Evolutionary conservation across 2,888 invertebrate species (phyloP).

Genomic region (Pammene aurita): DNA sequence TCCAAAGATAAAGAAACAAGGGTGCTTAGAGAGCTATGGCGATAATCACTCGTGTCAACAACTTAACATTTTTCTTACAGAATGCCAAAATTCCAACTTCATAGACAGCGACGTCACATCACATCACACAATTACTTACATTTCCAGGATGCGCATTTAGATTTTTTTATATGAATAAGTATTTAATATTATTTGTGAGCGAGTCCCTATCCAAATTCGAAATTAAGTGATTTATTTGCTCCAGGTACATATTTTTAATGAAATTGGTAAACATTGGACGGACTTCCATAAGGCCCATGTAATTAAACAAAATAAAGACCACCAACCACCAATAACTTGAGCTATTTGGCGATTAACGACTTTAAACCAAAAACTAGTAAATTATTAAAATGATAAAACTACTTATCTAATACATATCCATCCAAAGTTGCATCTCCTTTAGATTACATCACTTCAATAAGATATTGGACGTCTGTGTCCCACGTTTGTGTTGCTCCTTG

Average conservation of each 20-base stretch:
- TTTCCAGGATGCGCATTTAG: neutral
- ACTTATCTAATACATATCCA: neutral
- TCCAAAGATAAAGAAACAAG: too few relatives aligned
- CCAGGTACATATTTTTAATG: neutral
- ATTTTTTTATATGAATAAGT: too few relatives aligned
- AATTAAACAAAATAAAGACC: constrained; percentile 6
- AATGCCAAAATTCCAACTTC: constrained; percentile 11
- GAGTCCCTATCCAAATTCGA: neutral
- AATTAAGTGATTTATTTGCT: neutral
- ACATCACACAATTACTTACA: constrained; percentile 1
- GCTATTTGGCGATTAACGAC: too few relatives aligned
- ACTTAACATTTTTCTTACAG: constrained; percentile 31
- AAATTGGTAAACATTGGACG: constrained; percentile 23
- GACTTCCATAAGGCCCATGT: constrained; percentile 26
- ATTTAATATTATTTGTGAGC: neutral
- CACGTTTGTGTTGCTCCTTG: too few relatives aligned
- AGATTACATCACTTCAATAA: too few relatives aligned
- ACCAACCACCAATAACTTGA: constrained; percentile 6
- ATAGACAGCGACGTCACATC: constrained; percentile 14
- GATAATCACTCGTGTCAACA: constrained; percentile 21
- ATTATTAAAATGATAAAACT: neutral
- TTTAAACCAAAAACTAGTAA: neutral
- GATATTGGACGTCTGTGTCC: too few relatives aligned
- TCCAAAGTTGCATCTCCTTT: neutral
- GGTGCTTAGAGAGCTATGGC: neutral